Evolutionary conservation across 1,140 invertebrate species (phyloP).

Genomic region (Helicoverpa armigera): DNA sequence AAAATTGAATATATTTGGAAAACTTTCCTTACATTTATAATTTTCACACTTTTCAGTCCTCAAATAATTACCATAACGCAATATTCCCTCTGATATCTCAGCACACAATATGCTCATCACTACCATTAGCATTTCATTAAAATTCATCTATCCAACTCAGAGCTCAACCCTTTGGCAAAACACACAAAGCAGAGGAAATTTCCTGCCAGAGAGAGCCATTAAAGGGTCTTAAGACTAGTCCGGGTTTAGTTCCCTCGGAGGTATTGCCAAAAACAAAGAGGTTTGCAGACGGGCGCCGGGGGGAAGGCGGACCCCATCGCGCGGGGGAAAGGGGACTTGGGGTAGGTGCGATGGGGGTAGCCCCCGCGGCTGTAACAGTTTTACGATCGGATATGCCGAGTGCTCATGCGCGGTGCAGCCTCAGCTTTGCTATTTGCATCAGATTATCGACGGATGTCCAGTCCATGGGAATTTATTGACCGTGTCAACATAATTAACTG

Average conservation of each 20-base stretch:
- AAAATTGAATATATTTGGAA: not conserved
- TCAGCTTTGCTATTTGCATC: slow-evolving; percentile 80
- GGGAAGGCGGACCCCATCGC: slow-evolving; percentile 18
- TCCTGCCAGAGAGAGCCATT: slow-evolving; percentile 76
- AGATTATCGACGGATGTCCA: slow-evolving; percentile 71
- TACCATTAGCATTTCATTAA: slow-evolving; percentile 58
- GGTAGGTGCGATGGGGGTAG: slow-evolving; percentile 56
- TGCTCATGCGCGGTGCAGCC: slow-evolving; percentile 82
- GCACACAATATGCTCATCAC: slow-evolving; percentile 26
- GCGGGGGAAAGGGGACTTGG: slow-evolving; percentile 56
- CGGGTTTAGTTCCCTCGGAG: slow-evolving; percentile 70
- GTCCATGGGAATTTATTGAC: slow-evolving; percentile 40
- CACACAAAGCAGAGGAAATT: slow-evolving; percentile 64
- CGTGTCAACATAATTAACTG: slow-evolving; percentile 3
- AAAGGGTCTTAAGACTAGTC: slow-evolving; percentile 81
- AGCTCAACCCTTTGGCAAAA: slow-evolving; percentile 68
- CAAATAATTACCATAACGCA: not conserved
- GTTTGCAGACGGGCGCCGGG: slow-evolving; percentile 60
- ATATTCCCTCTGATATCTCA: not conserved
- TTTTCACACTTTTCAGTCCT: too few species aligned
- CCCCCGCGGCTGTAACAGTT: slow-evolving; percentile 75
- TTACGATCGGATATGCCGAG: slow-evolving; percentile 81
- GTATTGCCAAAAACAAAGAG: slow-evolving; percentile 82
- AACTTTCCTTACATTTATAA: not conserved
- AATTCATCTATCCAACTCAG: slow-evolving; percentile 49